Evolutionary conservation across 2,113 vertebrate genomes (phyloP).

Genomic region (Eulemur macaco): DNA sequence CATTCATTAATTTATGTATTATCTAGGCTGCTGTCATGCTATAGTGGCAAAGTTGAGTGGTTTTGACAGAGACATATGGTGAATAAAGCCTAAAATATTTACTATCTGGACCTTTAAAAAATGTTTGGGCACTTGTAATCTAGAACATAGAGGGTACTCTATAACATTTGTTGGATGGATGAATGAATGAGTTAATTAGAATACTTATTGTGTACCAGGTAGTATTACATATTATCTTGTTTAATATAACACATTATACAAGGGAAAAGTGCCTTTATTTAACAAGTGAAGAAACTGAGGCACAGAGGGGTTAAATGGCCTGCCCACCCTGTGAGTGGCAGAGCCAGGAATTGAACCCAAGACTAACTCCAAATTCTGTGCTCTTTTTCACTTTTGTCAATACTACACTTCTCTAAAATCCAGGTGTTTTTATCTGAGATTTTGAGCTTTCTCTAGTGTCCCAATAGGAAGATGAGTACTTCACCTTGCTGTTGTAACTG

Average conservation of each 20-base stretch:
- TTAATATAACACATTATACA: not conserved
- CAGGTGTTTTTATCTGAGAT: not conserved
- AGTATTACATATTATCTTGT: not conserved
- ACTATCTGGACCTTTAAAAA: not conserved
- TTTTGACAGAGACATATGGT: not conserved
- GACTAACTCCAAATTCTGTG: not conserved
- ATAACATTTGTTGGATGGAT: not conserved
- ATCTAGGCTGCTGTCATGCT: constrained; percentile 22
- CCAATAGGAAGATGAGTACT: not conserved
- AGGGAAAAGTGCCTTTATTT: not conserved
- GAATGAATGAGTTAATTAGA: not conserved
- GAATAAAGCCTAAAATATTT: not conserved
- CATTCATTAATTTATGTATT: constrained; percentile 28
- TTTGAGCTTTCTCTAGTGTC: not conserved
- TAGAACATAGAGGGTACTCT: not conserved
- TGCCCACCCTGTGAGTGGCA: not conserved
- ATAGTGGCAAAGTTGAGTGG: not conserved
- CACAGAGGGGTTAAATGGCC: not conserved
- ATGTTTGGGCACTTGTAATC: not conserved
- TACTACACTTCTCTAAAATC: not conserved
- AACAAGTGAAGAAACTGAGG: not conserved
- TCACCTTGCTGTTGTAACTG: not conserved
- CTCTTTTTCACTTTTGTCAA: not conserved
- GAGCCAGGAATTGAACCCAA: not conserved
- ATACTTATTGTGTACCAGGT: not conserved